Conservation (phyloP, 1,140 invertebrate genomes). For the Rhyacophila brunnea region DNA sequence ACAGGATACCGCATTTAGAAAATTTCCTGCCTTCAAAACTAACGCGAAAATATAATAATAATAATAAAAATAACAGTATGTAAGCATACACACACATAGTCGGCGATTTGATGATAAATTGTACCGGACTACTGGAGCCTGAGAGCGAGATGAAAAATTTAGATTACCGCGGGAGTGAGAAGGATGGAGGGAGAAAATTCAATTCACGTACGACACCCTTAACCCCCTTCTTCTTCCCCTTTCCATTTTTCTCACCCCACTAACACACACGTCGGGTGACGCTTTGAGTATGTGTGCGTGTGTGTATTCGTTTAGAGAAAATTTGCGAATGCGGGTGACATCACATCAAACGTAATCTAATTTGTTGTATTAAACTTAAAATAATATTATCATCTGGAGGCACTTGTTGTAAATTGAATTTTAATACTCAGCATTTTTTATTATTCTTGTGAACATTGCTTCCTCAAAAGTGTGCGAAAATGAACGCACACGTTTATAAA, state of each 20-base stretch:
- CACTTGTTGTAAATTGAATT: too few species aligned
- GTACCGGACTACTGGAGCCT: slow-evolving; percentile 27
- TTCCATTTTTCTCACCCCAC: slow-evolving; percentile 5
- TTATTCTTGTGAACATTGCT: too few species aligned
- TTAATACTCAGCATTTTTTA: too few species aligned
- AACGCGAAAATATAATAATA: too few species aligned
- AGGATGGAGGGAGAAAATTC: slow-evolving; percentile 27
- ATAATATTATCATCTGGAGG: too few species aligned
- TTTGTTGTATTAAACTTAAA: too few species aligned
- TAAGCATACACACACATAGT: background rate
- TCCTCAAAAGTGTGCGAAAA: too few species aligned
- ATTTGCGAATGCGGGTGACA: slow-evolving; percentile 24
- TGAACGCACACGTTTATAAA: too few species aligned
- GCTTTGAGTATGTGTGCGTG: slow-evolving; percentile 15
- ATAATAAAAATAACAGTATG: too few species aligned
- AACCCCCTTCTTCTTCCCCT: background rate
- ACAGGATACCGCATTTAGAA: too few species aligned
- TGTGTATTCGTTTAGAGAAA: slow-evolving; percentile 31
- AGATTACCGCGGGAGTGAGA: background rate
- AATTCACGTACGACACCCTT: slow-evolving; percentile 32
- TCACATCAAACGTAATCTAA: slow-evolving; percentile 16
- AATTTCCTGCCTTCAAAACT: too few species aligned
- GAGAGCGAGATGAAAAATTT: background rate
- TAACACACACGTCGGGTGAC: slow-evolving; percentile 17
- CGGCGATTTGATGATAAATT: slow-evolving; percentile 36